A percentile compares a stretch with the other conserved stretches of the same genome.
Evolutionary conservation across 1,140 invertebrate genomes (phyloP).

Genomic region (Archivesica marissinica): DNA sequence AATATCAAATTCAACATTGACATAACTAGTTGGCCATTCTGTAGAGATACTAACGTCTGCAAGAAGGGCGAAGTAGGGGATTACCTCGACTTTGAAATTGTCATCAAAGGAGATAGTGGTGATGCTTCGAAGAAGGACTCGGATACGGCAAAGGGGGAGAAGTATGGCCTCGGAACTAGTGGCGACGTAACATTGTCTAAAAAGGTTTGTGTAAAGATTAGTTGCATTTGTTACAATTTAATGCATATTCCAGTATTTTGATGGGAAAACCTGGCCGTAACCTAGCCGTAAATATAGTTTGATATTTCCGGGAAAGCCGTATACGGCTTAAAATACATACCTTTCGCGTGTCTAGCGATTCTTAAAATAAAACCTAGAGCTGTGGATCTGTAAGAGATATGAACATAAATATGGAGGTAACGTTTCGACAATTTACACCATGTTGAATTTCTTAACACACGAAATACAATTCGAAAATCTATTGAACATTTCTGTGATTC

Average conservation of each 20-base stretch:
- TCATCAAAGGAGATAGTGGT: slow-evolving; percentile 22
- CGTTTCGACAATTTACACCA: too few species aligned
- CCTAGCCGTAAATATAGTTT: too few species aligned
- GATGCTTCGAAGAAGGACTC: background rate
- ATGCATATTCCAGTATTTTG: too few species aligned
- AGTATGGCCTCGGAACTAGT: slow-evolving; percentile 4
- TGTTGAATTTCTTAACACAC: too few species aligned
- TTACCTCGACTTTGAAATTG: slow-evolving; percentile 49
- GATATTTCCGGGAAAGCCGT: too few species aligned
- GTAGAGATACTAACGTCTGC: background rate
- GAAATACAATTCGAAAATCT: too few species aligned
- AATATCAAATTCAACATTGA: slow-evolving; percentile 39
- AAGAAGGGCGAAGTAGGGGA: background rate
- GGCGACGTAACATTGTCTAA: background rate
- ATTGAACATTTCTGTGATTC: too few species aligned
- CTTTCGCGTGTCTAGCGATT: background rate
- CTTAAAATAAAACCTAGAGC: too few species aligned
- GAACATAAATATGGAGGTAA: too few species aligned
- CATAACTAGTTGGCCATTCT: slow-evolving; percentile 18
- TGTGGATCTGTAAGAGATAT: too few species aligned
- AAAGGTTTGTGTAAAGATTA: slow-evolving; percentile 10
- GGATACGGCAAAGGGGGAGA: background rate
- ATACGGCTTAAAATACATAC: too few species aligned
- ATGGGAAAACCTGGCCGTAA: background rate
- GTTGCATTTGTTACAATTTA: background rate